Evolutionary conservation across 2,113 vertebrate genomes (phyloP), one percentile per base, ranked within the genome.

Genomic region (Rallus limicola): DNA sequence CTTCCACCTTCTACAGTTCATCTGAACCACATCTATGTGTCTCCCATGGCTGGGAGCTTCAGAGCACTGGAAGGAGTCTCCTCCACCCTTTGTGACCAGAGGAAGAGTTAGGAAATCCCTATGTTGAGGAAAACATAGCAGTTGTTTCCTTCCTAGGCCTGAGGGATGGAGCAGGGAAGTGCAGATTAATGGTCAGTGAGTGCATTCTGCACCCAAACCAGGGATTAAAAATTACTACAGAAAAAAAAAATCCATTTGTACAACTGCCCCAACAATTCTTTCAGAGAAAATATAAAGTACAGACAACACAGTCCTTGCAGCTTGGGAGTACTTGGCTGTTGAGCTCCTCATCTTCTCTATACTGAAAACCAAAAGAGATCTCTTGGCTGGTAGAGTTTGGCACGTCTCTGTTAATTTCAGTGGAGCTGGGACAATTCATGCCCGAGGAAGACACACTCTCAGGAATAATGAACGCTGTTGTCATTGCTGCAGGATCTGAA

Each of bases 41-140:
- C 6, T 5, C 6, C 33, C 6, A 11, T 24, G 20, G 8, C 36
- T 79, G 28, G 9, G 55, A 60, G 5, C 33, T 82, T 82, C 56
- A 10, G 59, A 40, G 17, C 2, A 0, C 16, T 59, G 13, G 34
- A 86, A 64, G 9, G 17, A 50, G 25, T 29, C 16, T 63, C 17
- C 29, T 63, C 11, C 4, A 31, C 2, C 9, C 26, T 31, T 69
- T 58, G 20, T 48, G 78, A 44, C 17, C 7, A 28, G 31, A 56
- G 0, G 1, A 77, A 75, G 2, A 3, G 0, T 28, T n/a, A 71
- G 26, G 16, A 84, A 76, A 78, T 72, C 7, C 13, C 40, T 55
- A 5, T 20, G 9, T 50, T 36, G 44, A 67, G 28, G 34, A 53
- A 42, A 70, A 29, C 1, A 53, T 10, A 63, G 21, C 14, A 52